Conservation (phyloP, 2,888 invertebrate genomes). For the Acronicta aceris region DNA sequence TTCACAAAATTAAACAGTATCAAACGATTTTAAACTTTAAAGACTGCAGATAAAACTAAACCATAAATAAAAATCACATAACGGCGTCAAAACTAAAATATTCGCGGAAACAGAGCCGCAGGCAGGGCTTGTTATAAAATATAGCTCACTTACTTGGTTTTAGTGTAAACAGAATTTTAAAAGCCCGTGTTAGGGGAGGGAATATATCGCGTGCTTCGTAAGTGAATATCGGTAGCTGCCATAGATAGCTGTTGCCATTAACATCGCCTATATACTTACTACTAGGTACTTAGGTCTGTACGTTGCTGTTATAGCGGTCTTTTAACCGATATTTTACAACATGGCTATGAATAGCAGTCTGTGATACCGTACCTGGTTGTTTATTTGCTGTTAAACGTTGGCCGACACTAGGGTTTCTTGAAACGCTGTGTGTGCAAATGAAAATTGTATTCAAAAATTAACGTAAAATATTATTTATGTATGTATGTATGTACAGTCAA, state of each 20-base stretch:
- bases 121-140: slow-evolving; percentile 25
- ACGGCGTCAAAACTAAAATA: background rate
- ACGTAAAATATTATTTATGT: no score
- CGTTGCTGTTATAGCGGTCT: slow-evolving; percentile 10
- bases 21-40: no score
- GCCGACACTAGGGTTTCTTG: no score
- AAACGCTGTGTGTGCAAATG: no score
- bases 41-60: background rate
- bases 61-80: background rate
- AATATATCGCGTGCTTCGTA: slow-evolving; percentile 30
- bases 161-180: slow-evolving; percentile 46
- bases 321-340: slow-evolving; percentile 3
- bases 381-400: no score
- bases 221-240: slow-evolving; percentile 42
- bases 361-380: background rate
- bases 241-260: slow-evolving; percentile 36
- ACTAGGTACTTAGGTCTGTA: slow-evolving; percentile 25
- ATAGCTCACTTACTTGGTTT: slow-evolving; percentile 41
- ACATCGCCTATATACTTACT: slow-evolving; percentile 36
- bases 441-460: no score
- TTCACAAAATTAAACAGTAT: no score
- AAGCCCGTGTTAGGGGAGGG: slow-evolving; percentile 23
- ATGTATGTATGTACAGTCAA: no score
- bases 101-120: background rate
- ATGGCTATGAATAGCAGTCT: background rate